These are phyloP conservation scores for Neopelma chrysocephalum DNA, from an alignment of 2,797 vertebrate species.

Conservation along the genomic window DNA sequence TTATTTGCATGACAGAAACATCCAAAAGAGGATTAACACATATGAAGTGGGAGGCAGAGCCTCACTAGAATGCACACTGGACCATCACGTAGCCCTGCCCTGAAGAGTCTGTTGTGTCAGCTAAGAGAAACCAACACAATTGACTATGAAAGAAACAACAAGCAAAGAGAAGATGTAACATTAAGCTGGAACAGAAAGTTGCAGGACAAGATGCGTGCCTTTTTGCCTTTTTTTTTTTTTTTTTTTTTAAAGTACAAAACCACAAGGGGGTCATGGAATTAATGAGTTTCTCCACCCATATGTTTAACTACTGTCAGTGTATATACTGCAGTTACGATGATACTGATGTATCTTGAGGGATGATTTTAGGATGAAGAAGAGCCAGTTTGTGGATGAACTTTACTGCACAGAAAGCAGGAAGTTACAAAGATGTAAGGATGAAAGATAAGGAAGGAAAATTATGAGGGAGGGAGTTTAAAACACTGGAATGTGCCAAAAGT, in stretches of 20 bases:
- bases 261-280: slow-evolving; percentile 12
- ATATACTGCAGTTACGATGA: background rate
- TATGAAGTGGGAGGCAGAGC: background rate
- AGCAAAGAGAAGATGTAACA: background rate
- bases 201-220: slow-evolving; percentile 9
- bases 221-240: background rate
- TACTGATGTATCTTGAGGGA: background rate
- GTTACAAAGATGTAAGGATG: slow-evolving; percentile 21
- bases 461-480: background rate
- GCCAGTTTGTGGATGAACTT: slow-evolving; percentile 15
- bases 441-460: background rate
- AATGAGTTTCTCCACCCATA: slow-evolving; percentile 16
- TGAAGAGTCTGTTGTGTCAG: background rate
- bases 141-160: background rate
- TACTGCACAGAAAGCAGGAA: slow-evolving; percentile 16
- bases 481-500: background rate
- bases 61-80: background rate
- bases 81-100: background rate
- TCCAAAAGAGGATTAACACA: background rate
- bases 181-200: slow-evolving; percentile 39
- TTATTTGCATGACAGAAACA: background rate
- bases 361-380: slow-evolving; percentile 11
- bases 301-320: background rate
- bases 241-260: background rate
- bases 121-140: background rate